Percentiles rank a stretch among this genome's conserved stretches.
Evolutionary conservation across 2,797 vertebrate genomes (phyloP).

Genomic region (Spondyliosoma cantharus): DNA sequence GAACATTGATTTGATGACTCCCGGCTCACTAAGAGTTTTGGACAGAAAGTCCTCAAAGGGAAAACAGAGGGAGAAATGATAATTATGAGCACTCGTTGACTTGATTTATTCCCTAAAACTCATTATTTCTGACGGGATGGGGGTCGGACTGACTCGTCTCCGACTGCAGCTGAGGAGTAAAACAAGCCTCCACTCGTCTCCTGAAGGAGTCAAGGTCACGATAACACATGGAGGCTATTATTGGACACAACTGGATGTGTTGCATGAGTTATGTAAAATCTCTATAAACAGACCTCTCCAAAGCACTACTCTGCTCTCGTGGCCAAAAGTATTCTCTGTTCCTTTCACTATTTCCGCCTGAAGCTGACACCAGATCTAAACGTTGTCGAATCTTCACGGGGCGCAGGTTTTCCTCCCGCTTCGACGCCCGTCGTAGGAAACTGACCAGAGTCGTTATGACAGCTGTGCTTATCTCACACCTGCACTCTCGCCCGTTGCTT

Average conservation of each 20-base stretch:
- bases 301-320: constrained; percentile 37
- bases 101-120: not conserved
- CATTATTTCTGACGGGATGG: not conserved
- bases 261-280: constrained; percentile 62
- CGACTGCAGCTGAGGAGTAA: not conserved
- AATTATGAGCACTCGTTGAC: not conserved
- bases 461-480: constrained; percentile 57
- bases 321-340: constrained; percentile 51
- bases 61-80: not conserved
- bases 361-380: constrained; percentile 25
- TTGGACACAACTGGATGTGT: constrained; percentile 37
- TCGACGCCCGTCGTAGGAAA: not conserved
- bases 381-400: constrained; percentile 12
- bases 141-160: not conserved
- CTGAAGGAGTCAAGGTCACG: constrained; percentile 11
- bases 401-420: constrained; percentile 1
- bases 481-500: constrained; percentile 51
- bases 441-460: constrained; percentile 34
- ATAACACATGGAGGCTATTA: constrained; percentile 29
- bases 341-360: constrained; percentile 15
- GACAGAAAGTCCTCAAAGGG: not conserved
- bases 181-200: not conserved
- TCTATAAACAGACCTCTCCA: constrained; percentile 27
- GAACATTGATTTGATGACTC: not conserved
- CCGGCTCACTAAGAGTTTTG: not conserved